These are phyloP conservation scores for Euplexia lucipara DNA, from an alignment of 2,888 invertebrate genomes.

Conservation along the genomic window DNA sequence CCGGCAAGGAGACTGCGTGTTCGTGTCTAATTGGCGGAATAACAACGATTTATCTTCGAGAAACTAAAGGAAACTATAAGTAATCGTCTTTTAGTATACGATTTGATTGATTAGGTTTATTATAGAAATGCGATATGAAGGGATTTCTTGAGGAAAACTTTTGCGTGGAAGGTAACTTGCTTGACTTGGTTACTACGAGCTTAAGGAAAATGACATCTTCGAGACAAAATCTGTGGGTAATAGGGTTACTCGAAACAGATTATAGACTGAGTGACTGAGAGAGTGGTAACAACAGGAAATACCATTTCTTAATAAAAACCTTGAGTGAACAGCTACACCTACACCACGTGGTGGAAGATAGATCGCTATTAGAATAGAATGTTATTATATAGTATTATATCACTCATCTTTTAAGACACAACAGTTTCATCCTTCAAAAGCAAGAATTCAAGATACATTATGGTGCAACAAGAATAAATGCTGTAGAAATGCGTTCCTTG, in stretches of 20 bases:
- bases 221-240: neutral
- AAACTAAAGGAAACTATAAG: neutral
- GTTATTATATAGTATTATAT: too few relatives aligned
- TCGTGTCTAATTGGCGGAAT: slow-evolving; percentile 19
- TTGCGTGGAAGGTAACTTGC: neutral
- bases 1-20: neutral
- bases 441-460: too few relatives aligned
- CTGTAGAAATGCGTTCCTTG: too few relatives aligned
- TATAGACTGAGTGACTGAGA: neutral
- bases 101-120: slow-evolving; percentile 3
- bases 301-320: neutral
- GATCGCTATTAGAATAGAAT: too few relatives aligned
- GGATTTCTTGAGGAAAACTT: slow-evolving; percentile 12
- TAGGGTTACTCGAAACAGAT: neutral
- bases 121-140: neutral
- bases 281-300: neutral
- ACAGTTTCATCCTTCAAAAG: too few relatives aligned
- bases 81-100: neutral
- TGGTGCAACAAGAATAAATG: too few relatives aligned
- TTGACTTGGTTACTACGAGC: neutral
- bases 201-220: slow-evolving; percentile 1
- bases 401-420: too few relatives aligned
- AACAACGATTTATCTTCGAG: slow-evolving; percentile 15
- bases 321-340: too few relatives aligned
- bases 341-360: neutral